Evolutionary conservation across 2,113 vertebrate species (phyloP).

Genomic region (Cathartes aura): DNA sequence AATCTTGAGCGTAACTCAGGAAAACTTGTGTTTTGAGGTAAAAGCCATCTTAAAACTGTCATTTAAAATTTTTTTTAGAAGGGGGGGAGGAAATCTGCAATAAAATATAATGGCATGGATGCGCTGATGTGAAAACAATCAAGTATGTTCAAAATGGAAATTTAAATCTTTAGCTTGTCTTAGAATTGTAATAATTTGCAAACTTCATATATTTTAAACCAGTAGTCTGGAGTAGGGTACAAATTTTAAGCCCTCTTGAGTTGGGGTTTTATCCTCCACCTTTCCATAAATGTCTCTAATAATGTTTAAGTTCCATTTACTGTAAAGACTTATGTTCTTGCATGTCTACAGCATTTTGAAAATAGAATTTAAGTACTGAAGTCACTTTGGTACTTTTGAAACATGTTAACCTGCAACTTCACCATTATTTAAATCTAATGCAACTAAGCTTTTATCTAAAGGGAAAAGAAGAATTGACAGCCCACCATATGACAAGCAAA

Average conservation of each 20-base stretch:
- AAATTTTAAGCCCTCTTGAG: not conserved
- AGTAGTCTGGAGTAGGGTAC: not conserved
- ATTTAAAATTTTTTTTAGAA: not conserved
- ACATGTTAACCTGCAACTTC: slow-evolving; percentile 61
- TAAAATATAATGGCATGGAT: not conserved
- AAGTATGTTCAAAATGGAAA: not conserved
- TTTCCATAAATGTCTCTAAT: not conserved
- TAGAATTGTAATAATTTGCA: not conserved
- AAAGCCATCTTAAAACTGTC: not conserved
- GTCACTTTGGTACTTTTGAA: slow-evolving; percentile 52
- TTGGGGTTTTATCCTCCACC: not conserved
- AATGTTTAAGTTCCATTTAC: not conserved
- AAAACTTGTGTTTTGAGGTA: not conserved
- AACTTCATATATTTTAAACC: not conserved
- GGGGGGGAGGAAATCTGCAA: not conserved
- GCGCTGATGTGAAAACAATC: not conserved
- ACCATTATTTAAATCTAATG: slow-evolving; percentile 66
- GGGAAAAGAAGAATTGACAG: slow-evolving; percentile 64
- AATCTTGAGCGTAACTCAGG: not conserved
- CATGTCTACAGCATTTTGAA: slow-evolving; percentile 2
- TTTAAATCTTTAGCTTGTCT: not conserved
- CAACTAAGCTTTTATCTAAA: slow-evolving; percentile 67
- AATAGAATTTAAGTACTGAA: slow-evolving; percentile 53
- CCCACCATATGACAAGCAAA: slow-evolving; percentile 70
- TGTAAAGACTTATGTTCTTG: not conserved